Evolutionary conservation across 2,797 vertebrate genomes (phyloP).

Genomic region (Schizothorax lantsangensis): DNA sequence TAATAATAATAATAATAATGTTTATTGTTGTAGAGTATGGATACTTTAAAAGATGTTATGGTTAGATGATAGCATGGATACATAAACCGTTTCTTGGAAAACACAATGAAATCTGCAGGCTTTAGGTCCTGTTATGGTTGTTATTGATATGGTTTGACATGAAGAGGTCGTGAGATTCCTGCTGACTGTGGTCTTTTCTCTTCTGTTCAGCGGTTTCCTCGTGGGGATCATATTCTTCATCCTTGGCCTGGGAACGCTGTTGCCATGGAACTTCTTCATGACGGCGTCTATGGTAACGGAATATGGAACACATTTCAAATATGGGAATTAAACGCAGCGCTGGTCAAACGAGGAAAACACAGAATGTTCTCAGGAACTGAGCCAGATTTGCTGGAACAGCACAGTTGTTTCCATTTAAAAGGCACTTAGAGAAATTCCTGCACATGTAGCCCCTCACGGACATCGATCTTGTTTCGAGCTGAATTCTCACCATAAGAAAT

Average conservation of each 20-base stretch:
- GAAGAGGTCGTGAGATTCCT: not conserved
- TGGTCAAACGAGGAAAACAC: not conserved
- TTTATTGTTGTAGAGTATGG: not conserved
- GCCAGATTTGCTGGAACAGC: not conserved
- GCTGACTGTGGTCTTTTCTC: not conserved
- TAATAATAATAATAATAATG: not conserved
- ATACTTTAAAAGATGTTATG: not conserved
- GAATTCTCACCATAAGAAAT: too few species aligned
- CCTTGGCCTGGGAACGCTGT: constrained; percentile 87
- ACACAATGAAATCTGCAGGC: not conserved
- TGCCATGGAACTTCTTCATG: constrained; percentile 96
- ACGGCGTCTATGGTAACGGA: constrained; percentile 85
- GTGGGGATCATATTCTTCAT: constrained; percentile 86
- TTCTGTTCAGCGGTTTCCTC: constrained; percentile 65
- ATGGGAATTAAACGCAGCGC: not conserved
- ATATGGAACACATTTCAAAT: not conserved
- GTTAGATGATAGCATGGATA: not conserved
- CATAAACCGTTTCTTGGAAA: not conserved
- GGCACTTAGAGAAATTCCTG: not conserved
- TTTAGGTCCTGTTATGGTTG: too few species aligned
- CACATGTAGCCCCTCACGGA: not conserved
- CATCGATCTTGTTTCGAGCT: not conserved
- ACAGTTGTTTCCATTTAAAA: not conserved
- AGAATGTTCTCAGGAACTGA: not conserved
- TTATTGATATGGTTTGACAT: not conserved